Conservation (phyloP, 2,797 vertebrate species). For the Paguma larvata region DNA sequence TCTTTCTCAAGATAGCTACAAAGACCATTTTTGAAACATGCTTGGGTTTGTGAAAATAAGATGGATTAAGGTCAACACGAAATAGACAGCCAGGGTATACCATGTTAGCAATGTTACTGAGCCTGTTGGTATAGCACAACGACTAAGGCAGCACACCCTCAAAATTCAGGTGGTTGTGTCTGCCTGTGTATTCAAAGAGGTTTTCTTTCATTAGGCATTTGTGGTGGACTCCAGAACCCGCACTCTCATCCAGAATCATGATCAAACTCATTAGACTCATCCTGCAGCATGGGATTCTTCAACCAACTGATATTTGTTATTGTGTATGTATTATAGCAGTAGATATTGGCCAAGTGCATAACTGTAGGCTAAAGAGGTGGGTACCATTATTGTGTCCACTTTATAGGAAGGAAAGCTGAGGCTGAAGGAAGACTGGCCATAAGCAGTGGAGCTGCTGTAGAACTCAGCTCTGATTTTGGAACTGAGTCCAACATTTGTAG, state of each 20-base stretch:
- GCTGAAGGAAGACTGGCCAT: background rate
- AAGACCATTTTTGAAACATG: background rate
- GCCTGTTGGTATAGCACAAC: background rate
- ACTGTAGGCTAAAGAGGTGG: background rate
- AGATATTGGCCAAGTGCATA: background rate
- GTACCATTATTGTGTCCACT: background rate
- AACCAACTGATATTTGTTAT: background rate
- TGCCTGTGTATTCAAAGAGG: background rate
- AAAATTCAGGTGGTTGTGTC: background rate
- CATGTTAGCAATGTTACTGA: background rate
- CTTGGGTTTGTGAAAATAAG: constrained; percentile 32
- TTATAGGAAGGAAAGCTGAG: background rate
- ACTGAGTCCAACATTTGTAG: accelerated
- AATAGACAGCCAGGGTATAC: background rate
- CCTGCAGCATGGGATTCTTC: background rate
- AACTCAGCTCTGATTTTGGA: background rate
- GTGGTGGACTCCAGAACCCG: background rate
- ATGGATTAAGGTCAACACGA: background rate
- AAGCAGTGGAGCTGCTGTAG: background rate
- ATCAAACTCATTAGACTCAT: background rate
- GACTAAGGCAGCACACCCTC: background rate
- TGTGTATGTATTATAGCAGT: background rate
- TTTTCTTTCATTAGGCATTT: background rate
- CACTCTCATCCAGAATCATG: background rate
- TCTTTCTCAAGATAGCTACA: background rate